Percentiles rank a stretch among this genome's conserved stretches.
Evolutionary conservation across 2,113 vertebrate species (phyloP).

Genomic region (Hippotragus niger): DNA sequence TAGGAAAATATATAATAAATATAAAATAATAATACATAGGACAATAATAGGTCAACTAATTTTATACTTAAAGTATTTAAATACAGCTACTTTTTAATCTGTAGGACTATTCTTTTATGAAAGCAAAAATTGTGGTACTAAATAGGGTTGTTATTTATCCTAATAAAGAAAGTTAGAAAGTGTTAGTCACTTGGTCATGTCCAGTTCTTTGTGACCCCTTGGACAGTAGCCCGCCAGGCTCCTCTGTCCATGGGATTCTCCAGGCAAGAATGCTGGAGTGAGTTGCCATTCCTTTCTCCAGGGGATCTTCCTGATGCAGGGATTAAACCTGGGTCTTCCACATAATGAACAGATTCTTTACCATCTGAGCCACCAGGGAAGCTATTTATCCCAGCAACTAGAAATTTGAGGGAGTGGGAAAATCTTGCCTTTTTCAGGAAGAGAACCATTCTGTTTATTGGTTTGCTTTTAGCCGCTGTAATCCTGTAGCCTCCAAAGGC

Average conservation of each 20-base stretch:
- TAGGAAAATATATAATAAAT: not conserved
- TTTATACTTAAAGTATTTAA: not conserved
- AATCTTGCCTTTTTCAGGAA: not conserved
- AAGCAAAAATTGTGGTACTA: not conserved
- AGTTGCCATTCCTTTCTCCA: not conserved
- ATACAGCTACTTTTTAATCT: not conserved
- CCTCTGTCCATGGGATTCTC: not conserved
- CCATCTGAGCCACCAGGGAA: not conserved
- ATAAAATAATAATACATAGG: not conserved
- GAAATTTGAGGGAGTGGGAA: not conserved
- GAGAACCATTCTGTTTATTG: not conserved
- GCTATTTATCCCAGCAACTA: not conserved
- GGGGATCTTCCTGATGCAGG: not conserved
- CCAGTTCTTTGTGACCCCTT: not conserved
- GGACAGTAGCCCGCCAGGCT: rapidly evolving
- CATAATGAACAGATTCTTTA: not conserved
- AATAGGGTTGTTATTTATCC: not conserved
- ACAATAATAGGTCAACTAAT: not conserved
- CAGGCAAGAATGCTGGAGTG: not conserved
- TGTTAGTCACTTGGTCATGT: not conserved
- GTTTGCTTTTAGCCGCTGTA: not conserved
- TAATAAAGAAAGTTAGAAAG: not conserved
- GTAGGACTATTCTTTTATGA: not conserved
- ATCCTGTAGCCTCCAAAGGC: not conserved
- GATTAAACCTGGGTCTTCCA: not conserved